Base-by-base conservation (phyloP, 2,113 vertebrate genomes). In the Phrynosoma platyrhinos region DNA sequence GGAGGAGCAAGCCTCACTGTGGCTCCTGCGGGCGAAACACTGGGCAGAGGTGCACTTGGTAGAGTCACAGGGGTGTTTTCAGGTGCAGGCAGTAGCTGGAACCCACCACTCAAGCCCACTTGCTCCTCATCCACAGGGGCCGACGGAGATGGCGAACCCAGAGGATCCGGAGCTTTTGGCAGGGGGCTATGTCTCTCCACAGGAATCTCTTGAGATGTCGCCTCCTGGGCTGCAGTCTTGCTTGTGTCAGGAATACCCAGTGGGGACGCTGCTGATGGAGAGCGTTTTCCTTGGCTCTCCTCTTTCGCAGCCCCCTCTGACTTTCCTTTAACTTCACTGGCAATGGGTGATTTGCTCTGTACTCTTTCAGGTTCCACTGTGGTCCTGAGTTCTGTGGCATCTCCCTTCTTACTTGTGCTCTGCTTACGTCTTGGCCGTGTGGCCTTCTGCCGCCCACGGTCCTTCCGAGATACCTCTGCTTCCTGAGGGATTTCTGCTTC, bases 381-480 rank as follows among this genome's bases (percentile, higher is more conserved):
- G 58, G 13, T 23, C 0, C 27, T 95, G 66, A 96, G 91, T 64
- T 97, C 97, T 0, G 88, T 0, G 0, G 87, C 0, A 0, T 97
- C 95, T 0, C 92, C 94, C 94, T 97, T 99, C 90, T 96, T 98
- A 91, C 94, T 97, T 0, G 88, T 90, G 84, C 94, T 95, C 87
- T 97, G 95, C 94, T 98, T 99, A 91, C 97, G 98, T 16, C 97
- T 95, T 36, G 97, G 98, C 74, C 98, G 97, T 0, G 95, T 91
- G 3, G 95, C 94, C 96, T 98, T 99, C 79, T 97, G 97, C 52
- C 97, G 97, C 55, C 97, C 95, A 94, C 98, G 98, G 12, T 97
- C 97, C 93, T 98, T 99, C 84, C 98, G 98, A 80, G 95, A 89
- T 7, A 96, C 96, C 82, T 98, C 98, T 0, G 91, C 86, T 79